These are phyloP conservation scores for Apocrypta bakeri DNA, from an alignment of 1,140 invertebrate genomes.

Conservation along the genomic window DNA sequence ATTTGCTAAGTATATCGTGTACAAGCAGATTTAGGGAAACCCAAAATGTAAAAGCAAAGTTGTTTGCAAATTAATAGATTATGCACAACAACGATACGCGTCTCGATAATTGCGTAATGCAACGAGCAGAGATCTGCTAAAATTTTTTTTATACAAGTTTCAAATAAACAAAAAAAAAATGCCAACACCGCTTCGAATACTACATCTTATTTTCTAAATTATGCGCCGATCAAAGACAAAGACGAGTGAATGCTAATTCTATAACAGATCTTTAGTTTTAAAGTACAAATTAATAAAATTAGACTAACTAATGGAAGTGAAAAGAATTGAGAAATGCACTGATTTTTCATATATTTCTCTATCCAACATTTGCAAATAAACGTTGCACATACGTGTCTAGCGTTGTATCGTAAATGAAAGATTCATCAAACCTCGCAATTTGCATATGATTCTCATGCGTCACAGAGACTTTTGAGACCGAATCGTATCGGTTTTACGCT, in stretches of 20 bases:
- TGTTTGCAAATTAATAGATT: not conserved
- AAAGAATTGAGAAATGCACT: not conserved
- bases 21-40: not conserved
- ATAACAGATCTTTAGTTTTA: not conserved
- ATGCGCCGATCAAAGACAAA: not conserved
- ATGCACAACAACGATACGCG: not conserved
- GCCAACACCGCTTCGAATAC: not conserved
- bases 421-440: not conserved
- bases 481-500: not conserved
- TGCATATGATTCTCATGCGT: not conserved
- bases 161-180: not conserved
- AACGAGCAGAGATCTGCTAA: not conserved
- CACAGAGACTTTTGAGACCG: not conserved
- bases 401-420: not conserved
- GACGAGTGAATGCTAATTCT: not conserved
- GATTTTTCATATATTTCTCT: not conserved
- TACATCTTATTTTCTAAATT: not conserved
- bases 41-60: not conserved
- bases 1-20: conserved; percentile 54
- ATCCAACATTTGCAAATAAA: not conserved
- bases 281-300: not conserved
- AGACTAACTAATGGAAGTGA: not conserved
- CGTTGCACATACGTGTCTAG: conserved; percentile 7
- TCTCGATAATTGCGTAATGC: not conserved
- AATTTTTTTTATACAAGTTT: not conserved